These are phyloP conservation scores for Agrypnia vestita DNA, from an alignment of 1,140 invertebrate species.

Conservation along the genomic window DNA sequence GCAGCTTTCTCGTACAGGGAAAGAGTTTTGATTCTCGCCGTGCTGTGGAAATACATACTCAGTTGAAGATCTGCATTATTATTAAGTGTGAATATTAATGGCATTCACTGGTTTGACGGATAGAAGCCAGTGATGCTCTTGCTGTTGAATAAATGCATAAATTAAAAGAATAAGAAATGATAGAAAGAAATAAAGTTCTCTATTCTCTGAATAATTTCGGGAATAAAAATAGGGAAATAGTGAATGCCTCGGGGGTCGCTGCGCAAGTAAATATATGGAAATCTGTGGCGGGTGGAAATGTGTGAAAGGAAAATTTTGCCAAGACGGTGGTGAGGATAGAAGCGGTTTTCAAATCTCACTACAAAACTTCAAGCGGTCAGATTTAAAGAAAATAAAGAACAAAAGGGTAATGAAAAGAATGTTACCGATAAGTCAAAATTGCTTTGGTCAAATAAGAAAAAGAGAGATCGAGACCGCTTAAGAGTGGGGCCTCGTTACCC, in stretches of 20 bases:
- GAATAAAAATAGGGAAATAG: slow-evolving; percentile 37
- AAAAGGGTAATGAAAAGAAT: background rate
- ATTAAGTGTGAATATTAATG: no score
- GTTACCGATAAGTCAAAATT: slow-evolving; percentile 14
- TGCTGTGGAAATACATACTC: no score
- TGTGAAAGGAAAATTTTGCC: slow-evolving; percentile 39
- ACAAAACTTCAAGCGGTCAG: slow-evolving; percentile 23
- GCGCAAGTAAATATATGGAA: slow-evolving; percentile 38
- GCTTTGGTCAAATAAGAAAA: slow-evolving; percentile 15
- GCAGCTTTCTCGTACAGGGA: no score
- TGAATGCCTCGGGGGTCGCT: slow-evolving; percentile 33
- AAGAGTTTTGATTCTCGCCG: no score
- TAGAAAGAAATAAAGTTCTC: slow-evolving; percentile 38
- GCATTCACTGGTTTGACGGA: no score
- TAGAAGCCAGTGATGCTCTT: no score
- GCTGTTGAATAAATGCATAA: no score
- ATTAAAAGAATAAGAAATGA: no score
- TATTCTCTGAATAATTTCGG: slow-evolving; percentile 21
- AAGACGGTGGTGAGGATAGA: slow-evolving; percentile 15
- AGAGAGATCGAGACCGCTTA: background rate
- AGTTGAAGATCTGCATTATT: no score
- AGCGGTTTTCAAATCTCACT: slow-evolving; percentile 34
- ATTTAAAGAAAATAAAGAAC: background rate
- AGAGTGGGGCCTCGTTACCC: no score
- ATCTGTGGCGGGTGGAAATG: slow-evolving; percentile 41